Conservation (phyloP, 2,113 vertebrate species). For the Gasterosteus aculeatus region DNA sequence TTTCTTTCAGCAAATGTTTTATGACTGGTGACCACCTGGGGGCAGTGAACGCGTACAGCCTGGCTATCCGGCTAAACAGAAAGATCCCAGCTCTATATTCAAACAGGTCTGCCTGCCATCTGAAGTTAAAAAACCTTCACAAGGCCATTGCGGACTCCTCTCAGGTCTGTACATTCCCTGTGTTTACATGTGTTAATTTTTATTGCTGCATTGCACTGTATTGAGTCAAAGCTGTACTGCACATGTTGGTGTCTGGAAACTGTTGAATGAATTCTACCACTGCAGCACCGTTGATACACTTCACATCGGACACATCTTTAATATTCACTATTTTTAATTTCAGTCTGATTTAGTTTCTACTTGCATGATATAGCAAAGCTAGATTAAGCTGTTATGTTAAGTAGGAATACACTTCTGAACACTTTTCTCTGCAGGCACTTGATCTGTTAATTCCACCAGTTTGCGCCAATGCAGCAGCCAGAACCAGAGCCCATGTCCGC, state of each 20-base stretch:
- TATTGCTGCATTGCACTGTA: neutral
- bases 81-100: conserved; percentile 86
- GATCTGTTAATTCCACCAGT: conserved; percentile 90
- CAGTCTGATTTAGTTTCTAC: neutral
- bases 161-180: conserved; percentile 77
- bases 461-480: conserved; percentile 84
- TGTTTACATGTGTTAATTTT: neutral
- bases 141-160: conserved; percentile 93
- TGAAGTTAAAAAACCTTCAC: conserved; percentile 92
- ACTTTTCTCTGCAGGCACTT: conserved; percentile 83
- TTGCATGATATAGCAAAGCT: neutral
- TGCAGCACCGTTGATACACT: neutral
- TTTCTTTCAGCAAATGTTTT: conserved; percentile 87
- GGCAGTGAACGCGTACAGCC: conserved; percentile 89
- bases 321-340: too few species aligned
- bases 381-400: neutral
- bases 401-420: neutral
- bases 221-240: neutral
- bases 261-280: neutral
- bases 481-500: conserved; percentile 88
- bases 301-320: neutral
- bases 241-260: neutral
- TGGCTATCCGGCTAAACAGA: conserved; percentile 87
- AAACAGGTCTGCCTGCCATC: conserved; percentile 95
- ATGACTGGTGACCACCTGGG: conserved; percentile 86